Conservation (phyloP, 2,113 vertebrate species). For the Apodemus speciosus region DNA sequence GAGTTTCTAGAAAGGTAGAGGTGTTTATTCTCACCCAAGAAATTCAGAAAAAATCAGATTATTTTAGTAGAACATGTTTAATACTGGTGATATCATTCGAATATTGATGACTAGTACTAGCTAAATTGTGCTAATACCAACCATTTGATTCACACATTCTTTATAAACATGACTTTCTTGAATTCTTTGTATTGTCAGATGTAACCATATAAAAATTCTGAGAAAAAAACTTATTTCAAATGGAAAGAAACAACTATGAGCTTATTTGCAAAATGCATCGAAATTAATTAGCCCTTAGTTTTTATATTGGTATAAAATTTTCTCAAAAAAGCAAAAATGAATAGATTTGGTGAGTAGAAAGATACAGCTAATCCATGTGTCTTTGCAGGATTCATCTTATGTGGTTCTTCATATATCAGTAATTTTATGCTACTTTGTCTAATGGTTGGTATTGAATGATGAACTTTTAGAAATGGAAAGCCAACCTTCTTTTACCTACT, state of each 20-base stretch:
- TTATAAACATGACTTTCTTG: constrained; percentile 71
- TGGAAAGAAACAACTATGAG: background rate
- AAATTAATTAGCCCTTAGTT: constrained; percentile 32
- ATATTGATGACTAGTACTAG: constrained; percentile 57
- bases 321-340: background rate
- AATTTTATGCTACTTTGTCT: constrained; percentile 25
- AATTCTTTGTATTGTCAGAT: constrained; percentile 49
- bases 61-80: background rate
- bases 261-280: background rate
- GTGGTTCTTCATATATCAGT: background rate
- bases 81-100: background rate
- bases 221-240: constrained; percentile 51
- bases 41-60: background rate
- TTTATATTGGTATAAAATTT: background rate
- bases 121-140: constrained; percentile 72
- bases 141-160: constrained; percentile 76
- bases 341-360: constrained; percentile 12
- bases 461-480: background rate
- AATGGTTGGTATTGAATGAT: background rate
- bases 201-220: constrained; percentile 60
- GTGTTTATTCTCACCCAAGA: background rate
- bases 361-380: background rate
- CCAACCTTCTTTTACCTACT: background rate
- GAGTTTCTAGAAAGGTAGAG: background rate
- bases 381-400: background rate